Conservation (phyloP, 1,140 invertebrate species). For the Micrasema longulum region DNA sequence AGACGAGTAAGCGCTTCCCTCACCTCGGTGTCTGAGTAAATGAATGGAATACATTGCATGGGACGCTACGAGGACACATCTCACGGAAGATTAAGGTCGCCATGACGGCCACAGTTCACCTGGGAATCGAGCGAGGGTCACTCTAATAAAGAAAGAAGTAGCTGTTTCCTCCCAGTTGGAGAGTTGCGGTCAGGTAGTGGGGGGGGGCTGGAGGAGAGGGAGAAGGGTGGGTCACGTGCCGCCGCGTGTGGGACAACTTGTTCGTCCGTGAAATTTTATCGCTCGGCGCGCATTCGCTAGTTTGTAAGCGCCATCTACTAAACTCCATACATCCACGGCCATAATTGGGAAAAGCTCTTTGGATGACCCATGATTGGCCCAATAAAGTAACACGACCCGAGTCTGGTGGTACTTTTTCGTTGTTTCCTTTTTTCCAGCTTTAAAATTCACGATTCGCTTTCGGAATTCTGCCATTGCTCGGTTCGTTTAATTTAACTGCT, state of each 20-base stretch:
- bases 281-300: slow-evolving; percentile 46
- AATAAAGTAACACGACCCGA: slow-evolving; percentile 46
- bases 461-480: slow-evolving; percentile 16
- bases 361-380: slow-evolving; percentile 50
- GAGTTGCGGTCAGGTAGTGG: not conserved
- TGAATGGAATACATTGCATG: slow-evolving; percentile 17
- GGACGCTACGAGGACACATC: not conserved
- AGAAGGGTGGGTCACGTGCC: slow-evolving; percentile 33
- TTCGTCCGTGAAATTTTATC: slow-evolving; percentile 54
- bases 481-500: slow-evolving; percentile 32
- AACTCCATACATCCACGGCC: slow-evolving; percentile 23
- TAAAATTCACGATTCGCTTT: slow-evolving; percentile 37
- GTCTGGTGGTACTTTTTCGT: slow-evolving; percentile 18
- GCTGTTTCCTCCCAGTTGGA: slow-evolving; percentile 10
- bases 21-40: not conserved
- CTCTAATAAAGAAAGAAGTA: slow-evolving; percentile 16
- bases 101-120: not conserved
- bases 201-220: not conserved
- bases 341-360: slow-evolving; percentile 48
- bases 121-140: slow-evolving; percentile 12
- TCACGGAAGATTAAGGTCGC: not conserved
- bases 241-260: slow-evolving; percentile 36
- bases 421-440: slow-evolving; percentile 25
- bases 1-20: not conserved
- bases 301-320: slow-evolving; percentile 45